Base-by-base conservation (phyloP, 1,140 invertebrate genomes). In the Cyphomyrmex costatus region DNA sequence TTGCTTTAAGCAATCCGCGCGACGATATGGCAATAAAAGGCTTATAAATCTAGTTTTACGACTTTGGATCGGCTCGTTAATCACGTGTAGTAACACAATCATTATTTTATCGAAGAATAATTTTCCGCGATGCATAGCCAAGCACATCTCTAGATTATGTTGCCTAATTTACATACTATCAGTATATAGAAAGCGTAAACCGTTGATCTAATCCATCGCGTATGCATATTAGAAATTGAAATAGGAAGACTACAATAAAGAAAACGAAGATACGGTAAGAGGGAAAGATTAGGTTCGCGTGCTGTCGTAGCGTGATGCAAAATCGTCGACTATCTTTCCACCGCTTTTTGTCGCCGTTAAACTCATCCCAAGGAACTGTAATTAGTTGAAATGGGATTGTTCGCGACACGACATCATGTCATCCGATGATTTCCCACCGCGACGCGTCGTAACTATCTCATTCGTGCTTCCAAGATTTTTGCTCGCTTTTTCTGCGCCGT, bases 331-430 rank as follows among this genome's bases (percentile, higher is more conserved):
- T 27, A 53, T 33, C 60, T 63, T 65, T 60, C 79, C 70, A 65
- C 27, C 68, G 65, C 53, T 77, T 82, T 77, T 85, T 79, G 53
- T 51, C 53, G 79, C 70, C 79, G 85, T 91, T 89, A 87, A 87
- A 89, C 88, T 89, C 87, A 88, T 74, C 80, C 79, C 8, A 33
- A 42, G 60, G 36, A 58, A 78, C 53, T 90, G 85, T 92, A 92
- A 92, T 93, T 91, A 92, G 86, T 92, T 56, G 80, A 88, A 92
- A 92, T 92, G 89, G 86, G 82, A 91, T 91, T 89, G 82, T 92
- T 89, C 86, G 85, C 85, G 85, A 88, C 84, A 91, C 88, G 85
- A 56, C 61, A 70, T 63, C 53, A 58, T 68, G 77, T 68, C 46
- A 68, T 36, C 33, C 63, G 60, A 53, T 53, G 58, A 65, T 71